Base-by-base conservation (phyloP, 2,113 vertebrate species). In the Psittacara wagleri region DNA sequence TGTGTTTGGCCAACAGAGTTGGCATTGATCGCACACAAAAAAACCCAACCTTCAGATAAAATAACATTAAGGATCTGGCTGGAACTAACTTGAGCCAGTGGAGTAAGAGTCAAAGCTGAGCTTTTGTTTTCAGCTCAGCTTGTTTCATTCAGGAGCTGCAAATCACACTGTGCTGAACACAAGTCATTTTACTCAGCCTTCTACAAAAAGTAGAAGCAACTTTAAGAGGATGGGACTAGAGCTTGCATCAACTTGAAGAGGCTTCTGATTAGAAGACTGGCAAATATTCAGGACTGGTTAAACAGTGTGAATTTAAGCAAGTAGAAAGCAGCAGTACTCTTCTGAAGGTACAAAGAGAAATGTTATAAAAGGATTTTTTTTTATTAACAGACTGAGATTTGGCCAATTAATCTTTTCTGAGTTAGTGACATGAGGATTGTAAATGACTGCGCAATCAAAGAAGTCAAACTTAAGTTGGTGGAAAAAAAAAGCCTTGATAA, bases 1-100 rank as follows among this genome's bases (percentile, higher is more conserved):
- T 93, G 69, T 95, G 92, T 96, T 97, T 94, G 90, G 88, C 90
- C 92, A 95, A 92, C 79, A 92, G 88, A 94, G 86, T 70, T 92
- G 88, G 88, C 94, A 96, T 33, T 92, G 86, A 93, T 92, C 11
- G 16, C 52, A 79, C 5, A 39, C 14, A 24, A 24, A 43, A 84
- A 31, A 75, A 37, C 3, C 5, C 3, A 35, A 24, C 25, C 41
- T 55, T 41, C 94, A 94, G 81, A 94, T 94, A 95, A 95, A 93
- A 85, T 90, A 80, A 92, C 62, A 78, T 64, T 90, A 88, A 91
- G 81, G 61, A 88, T 79, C 78, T 86, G 66, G 16, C 75, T 96
- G 79, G 64, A 95, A 75, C 83, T 95, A 61, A 93, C 83, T 78
- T 72, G 70, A 91, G 68, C 78, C 70, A 73, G 46, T 55, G 73